These are phyloP conservation scores for Caenorhabditis remanei DNA, from an alignment of 1,140 invertebrate species.

Conservation along the genomic window DNA sequence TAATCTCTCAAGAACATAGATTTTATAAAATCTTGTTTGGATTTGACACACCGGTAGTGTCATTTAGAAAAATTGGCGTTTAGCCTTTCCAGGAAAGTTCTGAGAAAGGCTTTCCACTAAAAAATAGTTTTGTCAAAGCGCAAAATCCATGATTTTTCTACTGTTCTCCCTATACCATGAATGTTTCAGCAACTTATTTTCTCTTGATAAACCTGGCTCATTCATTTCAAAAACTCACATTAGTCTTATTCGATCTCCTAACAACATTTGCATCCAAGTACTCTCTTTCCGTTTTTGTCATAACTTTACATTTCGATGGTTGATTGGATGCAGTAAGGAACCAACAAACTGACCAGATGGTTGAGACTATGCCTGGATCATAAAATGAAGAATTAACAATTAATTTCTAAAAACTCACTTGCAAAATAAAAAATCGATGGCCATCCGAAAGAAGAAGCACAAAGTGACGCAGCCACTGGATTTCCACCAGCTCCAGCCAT, in stretches of 20 bases:
- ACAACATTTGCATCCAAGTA: constrained; percentile 65
- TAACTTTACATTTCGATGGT: constrained; percentile 66
- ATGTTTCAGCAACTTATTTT: no score
- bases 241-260: constrained; percentile 50
- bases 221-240: constrained; percentile 31
- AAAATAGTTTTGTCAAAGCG: no score
- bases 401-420: constrained; percentile 52
- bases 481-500: constrained; percentile 61
- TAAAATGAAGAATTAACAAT: neutral
- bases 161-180: no score
- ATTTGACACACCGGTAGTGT: no score
- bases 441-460: constrained; percentile 68
- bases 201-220: neutral
- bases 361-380: constrained; percentile 67
- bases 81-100: no score
- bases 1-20: no score
- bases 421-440: constrained; percentile 70
- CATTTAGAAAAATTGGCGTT: no score
- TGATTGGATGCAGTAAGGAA: constrained; percentile 61
- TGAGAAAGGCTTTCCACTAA: no score
- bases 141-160: no score
- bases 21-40: no score
- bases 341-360: constrained; percentile 67
- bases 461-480: constrained; percentile 66
- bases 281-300: constrained; percentile 62